Evolutionary conservation across 1,140 invertebrate species (phyloP), one percentile per base, ranked within the genome.

Genomic region (Orchesella cincta): DNA sequence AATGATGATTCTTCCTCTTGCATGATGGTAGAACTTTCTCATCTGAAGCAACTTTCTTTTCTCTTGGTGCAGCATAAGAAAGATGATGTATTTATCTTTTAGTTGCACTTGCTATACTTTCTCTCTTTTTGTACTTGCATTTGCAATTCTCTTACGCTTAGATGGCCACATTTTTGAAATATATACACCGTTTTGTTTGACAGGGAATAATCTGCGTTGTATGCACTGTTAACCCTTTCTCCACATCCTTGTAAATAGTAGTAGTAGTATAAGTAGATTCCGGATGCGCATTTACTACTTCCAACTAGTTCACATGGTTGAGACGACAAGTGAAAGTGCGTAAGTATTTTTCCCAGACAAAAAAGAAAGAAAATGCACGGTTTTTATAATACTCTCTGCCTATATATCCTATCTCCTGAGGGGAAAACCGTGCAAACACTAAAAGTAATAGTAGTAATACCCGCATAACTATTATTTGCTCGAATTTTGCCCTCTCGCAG

Each of bases 391-490:
- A n/a, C n/a, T n/a, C 12, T 57, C 23, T 57, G 8, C 18, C 52
- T 3, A 3, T 18, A 57, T 57, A 3, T 57, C 23, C 23, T 23
- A 57, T 57, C n/a, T 46, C 52, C 52, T 57, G 3, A 57, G 52
- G 52, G n/a, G 52, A 57, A 57, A 57, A 57, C 52, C 8, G 52
- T 57, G 52, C 8, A 57, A 57, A 57, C 23, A 26, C 23, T n/a
- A 26, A 57, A 26, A 57, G 52, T 57, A 57, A 57, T 57, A 57
- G 23, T 57, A 26, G 52, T 57, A n/a, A 57, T 57, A 57, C 52
- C 52, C 52, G 52, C 52, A 57, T 57, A 57, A 57, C 52, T 57
- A 57, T 57, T 57, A 57, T 57, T 57, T 57, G 52, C 52, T 57
- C 52, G 52, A 57, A n/a, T 57, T 57, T 57, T 57, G 12, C 12